phyloP scores from a whole-genome alignment of 2,888 invertebrate species.

The Luperina nickerlii region DNA sequence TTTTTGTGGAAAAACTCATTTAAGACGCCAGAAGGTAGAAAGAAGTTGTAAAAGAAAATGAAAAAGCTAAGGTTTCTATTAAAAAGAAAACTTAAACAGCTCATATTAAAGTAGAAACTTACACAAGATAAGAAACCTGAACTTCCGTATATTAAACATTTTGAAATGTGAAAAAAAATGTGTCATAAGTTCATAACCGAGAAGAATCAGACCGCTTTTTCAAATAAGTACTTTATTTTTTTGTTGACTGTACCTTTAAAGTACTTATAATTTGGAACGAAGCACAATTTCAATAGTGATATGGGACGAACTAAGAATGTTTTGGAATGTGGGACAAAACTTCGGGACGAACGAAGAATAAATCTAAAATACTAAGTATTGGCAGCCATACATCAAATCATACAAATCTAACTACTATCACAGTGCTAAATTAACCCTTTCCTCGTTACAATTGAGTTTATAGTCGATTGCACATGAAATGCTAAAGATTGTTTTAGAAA shows the following conservation, averaged over 20 bases:
- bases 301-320: no score
- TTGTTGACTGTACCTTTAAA: no score
- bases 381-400: conserved; percentile 50
- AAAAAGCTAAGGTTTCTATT: background rate
- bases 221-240: no score
- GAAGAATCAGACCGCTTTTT: conserved; percentile 44
- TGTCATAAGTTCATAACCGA: conserved; percentile 22
- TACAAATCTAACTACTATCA: conserved; percentile 39
- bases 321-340: no score
- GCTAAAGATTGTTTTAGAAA: conserved; percentile 27
- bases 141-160: conserved; percentile 9
- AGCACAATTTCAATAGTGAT: no score
- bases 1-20: conserved; percentile 17
- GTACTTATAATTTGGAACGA: no score
- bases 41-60: background rate
- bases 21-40: background rate
- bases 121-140: conserved; percentile 11
- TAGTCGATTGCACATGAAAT: conserved; percentile 26
- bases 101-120: conserved; percentile 9
- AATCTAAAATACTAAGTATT: conserved; percentile 34
- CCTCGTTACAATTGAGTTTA: conserved; percentile 11
- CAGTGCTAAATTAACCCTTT: conserved; percentile 19
- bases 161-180: conserved; percentile 47
- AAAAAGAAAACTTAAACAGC: conserved; percentile 22
- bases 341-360: no score